Evolutionary conservation across 2,113 vertebrate genomes (phyloP).

Genomic region (Lagenorhynchus albirostris): DNA sequence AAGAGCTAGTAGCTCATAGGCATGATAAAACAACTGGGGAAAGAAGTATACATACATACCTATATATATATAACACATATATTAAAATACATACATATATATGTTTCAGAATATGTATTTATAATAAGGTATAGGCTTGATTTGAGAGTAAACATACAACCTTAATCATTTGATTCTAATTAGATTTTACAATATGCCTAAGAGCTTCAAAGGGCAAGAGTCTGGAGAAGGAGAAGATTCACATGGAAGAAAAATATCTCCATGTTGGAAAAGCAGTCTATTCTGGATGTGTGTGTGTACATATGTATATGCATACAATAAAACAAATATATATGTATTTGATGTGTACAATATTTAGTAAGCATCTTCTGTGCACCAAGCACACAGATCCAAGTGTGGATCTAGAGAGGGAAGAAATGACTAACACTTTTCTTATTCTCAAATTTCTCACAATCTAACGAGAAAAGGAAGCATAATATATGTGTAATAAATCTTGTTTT

Average conservation of each 20-base stretch:
- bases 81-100: background rate
- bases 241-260: constrained; percentile 21
- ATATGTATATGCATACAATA: background rate
- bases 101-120: background rate
- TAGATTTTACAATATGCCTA: constrained; percentile 15
- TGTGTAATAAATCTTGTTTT: constrained; percentile 21
- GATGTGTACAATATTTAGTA: background rate
- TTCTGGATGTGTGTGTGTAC: background rate
- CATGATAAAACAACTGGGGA: background rate
- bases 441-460: background rate
- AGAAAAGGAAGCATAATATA: constrained; percentile 19
- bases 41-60: background rate
- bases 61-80: background rate
- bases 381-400: background rate
- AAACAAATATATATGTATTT: background rate
- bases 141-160: constrained; percentile 25
- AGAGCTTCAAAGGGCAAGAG: background rate
- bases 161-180: constrained; percentile 40
- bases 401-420: background rate
- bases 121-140: background rate
- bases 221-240: background rate
- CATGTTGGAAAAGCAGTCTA: background rate
- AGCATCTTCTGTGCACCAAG: background rate
- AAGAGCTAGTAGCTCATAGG: background rate
- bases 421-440: background rate